A percentile compares a stretch with the other conserved stretches of the same genome.
phyloP scores from a whole-genome alignment of 2,113 vertebrate species.

The Clupea harengus region DNA sequence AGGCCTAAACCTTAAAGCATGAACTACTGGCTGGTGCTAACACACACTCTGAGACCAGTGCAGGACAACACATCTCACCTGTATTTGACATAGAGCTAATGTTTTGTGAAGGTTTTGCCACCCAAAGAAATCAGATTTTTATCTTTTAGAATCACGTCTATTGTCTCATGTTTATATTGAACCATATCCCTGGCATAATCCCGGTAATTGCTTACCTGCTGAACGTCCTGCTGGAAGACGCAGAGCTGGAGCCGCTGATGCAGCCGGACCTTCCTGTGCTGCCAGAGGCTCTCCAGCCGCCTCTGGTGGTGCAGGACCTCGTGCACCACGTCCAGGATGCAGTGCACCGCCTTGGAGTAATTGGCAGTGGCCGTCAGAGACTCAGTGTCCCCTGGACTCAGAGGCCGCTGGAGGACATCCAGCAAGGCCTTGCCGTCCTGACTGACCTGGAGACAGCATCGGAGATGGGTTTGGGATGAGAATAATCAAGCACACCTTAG shows the following conservation, averaged over 20 bases:
- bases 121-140: not conserved
- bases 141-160: not conserved
- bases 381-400: constrained; percentile 92
- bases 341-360: constrained; percentile 97
- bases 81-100: not conserved
- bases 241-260: constrained; percentile 97
- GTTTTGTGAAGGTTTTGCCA: not conserved
- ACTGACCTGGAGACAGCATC: constrained; percentile 79
- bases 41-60: not conserved
- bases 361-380: constrained; percentile 96
- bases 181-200: not conserved
- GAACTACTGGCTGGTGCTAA: not conserved
- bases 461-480: not conserved
- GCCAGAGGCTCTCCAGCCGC: constrained; percentile 94
- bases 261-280: constrained; percentile 93
- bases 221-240: constrained; percentile 97
- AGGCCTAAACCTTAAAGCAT: not conserved
- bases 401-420: constrained; percentile 92
- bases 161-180: not conserved
- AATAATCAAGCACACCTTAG: not conserved
- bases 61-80: not conserved
- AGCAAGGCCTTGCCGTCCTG: constrained; percentile 95
- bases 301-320: constrained; percentile 95
- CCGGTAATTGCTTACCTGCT: constrained; percentile 77
- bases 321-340: constrained; percentile 94